Evolutionary conservation across 2,113 vertebrate genomes (phyloP).

Genomic region (Garra rufa): DNA sequence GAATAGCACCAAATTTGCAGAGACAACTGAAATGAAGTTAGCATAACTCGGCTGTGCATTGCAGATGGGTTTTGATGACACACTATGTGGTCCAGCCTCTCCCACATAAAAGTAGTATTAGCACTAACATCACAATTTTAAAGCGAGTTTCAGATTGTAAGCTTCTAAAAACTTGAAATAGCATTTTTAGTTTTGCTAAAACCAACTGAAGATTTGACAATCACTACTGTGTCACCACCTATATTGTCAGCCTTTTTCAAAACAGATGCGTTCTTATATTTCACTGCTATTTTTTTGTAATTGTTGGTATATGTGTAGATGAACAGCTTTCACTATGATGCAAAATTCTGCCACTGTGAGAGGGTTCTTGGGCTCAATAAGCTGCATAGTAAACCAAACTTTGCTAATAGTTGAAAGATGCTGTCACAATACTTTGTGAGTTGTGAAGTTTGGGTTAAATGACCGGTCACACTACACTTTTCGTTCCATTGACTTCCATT

Average conservation of each 20-base stretch:
- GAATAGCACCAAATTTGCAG: not conserved
- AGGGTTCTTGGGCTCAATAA: not conserved
- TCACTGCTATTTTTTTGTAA: not conserved
- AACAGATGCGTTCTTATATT: not conserved
- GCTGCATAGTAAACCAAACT: not conserved
- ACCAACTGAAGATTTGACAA: too few relatives aligned
- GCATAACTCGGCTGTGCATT: not conserved
- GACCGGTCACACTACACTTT: too few relatives aligned
- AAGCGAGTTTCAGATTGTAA: not conserved
- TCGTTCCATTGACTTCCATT: too few relatives aligned
- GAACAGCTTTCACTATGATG: not conserved
- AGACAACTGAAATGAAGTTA: not conserved
- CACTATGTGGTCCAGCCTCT: not conserved
- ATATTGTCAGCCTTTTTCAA: not conserved
- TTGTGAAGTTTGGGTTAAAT: not conserved
- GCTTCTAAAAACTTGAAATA: not conserved
- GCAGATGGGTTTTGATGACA: not conserved
- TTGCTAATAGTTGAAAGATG: not conserved
- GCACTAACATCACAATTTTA: not conserved
- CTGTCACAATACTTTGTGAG: not conserved
- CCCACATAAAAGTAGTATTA: too few relatives aligned
- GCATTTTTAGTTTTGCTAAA: not conserved
- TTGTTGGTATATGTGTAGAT: not conserved
- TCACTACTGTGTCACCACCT: not conserved
- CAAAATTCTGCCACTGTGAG: not conserved